These are phyloP conservation scores for Prunella himalayana DNA, from an alignment of 2,113 vertebrate species.

Conservation along the genomic window DNA sequence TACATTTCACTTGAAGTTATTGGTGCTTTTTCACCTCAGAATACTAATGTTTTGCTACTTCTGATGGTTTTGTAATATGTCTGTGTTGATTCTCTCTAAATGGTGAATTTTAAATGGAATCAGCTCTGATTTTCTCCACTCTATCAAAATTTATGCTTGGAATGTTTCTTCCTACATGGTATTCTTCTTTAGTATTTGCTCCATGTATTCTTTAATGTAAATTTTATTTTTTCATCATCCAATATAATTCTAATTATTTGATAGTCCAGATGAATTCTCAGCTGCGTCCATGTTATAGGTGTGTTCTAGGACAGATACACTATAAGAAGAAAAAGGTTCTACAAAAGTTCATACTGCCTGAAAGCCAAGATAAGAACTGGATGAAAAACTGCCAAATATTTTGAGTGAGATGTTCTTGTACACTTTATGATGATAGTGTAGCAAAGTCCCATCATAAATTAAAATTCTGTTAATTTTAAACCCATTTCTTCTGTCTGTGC, in stretches of 20 bases:
- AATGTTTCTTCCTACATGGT: not conserved
- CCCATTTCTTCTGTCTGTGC: not conserved
- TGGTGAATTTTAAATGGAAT: not conserved
- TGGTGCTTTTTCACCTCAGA: not conserved
- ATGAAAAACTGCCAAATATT: not conserved
- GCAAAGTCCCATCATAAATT: not conserved
- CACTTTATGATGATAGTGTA: not conserved
- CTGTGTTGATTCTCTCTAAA: not conserved
- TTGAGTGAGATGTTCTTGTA: not conserved
- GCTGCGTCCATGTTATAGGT: not conserved
- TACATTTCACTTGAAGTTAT: not conserved
- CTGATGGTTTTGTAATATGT: not conserved
- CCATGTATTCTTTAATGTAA: not conserved
- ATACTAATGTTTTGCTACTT: not conserved
- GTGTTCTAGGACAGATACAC: not conserved
- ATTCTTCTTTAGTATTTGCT: not conserved
- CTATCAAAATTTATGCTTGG: not conserved
- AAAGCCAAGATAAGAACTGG: not conserved
- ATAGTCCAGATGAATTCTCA: not conserved
- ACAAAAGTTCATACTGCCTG: not conserved
- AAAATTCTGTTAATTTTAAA: not conserved
- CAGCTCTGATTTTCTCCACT: not conserved
- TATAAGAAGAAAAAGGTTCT: not conserved
- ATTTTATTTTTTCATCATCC: not conserved
- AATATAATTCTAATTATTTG: not conserved